Conservation (phyloP, 2,797 vertebrate species). For the Cryptoblepharus egeriae region DNA sequence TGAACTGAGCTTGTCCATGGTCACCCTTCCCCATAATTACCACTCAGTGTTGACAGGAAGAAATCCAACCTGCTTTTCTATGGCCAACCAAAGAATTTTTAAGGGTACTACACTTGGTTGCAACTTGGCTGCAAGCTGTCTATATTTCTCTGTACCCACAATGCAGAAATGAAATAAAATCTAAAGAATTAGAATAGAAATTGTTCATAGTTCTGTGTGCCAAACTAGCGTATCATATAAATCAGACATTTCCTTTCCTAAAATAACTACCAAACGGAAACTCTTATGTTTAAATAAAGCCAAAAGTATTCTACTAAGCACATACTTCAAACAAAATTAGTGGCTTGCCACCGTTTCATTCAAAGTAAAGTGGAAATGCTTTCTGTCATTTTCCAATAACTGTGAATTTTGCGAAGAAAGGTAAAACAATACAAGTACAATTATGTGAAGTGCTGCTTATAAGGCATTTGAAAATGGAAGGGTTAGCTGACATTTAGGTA, state of each 20-base stretch:
- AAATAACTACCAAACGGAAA: slow-evolving; percentile 17
- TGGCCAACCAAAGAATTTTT: neutral
- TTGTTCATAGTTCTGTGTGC: neutral
- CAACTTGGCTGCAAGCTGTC: neutral
- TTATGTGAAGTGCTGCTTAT: neutral
- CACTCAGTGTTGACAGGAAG: neutral
- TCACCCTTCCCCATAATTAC: neutral
- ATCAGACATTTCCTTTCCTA: slow-evolving; percentile 14
- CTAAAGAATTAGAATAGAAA: slow-evolving; percentile 29
- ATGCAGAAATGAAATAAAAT: neutral
- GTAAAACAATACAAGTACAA: neutral
- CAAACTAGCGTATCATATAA: slow-evolving; percentile 3
- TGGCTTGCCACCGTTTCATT: neutral
- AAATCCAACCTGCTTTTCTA: neutral
- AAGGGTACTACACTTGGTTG: neutral
- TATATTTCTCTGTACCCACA: neutral
- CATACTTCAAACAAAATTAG: slow-evolving; percentile 8
- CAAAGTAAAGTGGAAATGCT: neutral
- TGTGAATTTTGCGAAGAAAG: neutral
- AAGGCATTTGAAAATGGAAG: neutral
- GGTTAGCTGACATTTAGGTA: neutral
- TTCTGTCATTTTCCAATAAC: neutral
- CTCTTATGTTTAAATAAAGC: slow-evolving; percentile 38
- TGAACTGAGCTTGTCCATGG: neutral
- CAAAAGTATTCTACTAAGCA: neutral